These are phyloP conservation scores for Nomada ferruginata DNA, from an alignment of 2,888 invertebrate genomes.

Conservation along the genomic window DNA sequence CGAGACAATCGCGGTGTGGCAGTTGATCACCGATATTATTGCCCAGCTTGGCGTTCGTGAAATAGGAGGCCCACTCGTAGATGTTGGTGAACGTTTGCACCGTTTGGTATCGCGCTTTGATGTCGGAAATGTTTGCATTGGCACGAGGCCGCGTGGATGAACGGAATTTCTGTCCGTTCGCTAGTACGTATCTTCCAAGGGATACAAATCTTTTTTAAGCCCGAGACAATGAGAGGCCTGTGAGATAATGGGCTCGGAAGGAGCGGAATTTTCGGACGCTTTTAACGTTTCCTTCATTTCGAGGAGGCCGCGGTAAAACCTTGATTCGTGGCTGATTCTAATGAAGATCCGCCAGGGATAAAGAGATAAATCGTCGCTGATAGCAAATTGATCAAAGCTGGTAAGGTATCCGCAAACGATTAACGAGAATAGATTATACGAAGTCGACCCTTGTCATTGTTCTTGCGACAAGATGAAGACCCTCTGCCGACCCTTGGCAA, in stretches of 20 bases:
- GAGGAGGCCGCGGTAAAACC: not conserved
- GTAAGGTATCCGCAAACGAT: conserved; percentile 42
- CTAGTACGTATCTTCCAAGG: not conserved
- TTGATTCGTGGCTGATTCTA: not conserved
- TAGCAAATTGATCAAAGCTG: conserved; percentile 34
- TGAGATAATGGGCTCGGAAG: not conserved
- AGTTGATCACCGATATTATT: conserved; percentile 2
- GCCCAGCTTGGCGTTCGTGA: conserved; percentile 43
- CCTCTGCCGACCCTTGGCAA: not conserved
- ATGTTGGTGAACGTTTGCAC: conserved; percentile 46
- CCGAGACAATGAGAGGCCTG: not conserved
- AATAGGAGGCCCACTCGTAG: conserved; percentile 30
- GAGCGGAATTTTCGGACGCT: not conserved
- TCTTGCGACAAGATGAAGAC: conserved; percentile 8
- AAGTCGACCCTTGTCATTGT: conserved; percentile 17
- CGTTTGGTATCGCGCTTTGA: conserved; percentile 51
- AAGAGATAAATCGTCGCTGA: conserved; percentile 37
- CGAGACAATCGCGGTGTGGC: not conserved
- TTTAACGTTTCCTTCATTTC: not conserved
- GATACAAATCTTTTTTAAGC: not conserved
- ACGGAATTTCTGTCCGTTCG: not conserved
- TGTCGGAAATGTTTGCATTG: conserved; percentile 57
- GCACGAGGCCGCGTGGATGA: conserved; percentile 23
- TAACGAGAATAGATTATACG: conserved; percentile 50
- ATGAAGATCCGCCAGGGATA: not conserved